A percentile compares a stretch with the other conserved stretches of the same genome.
phyloP scores from a whole-genome alignment of 1,140 invertebrate species.

The Drosophila kanapiae region DNA sequence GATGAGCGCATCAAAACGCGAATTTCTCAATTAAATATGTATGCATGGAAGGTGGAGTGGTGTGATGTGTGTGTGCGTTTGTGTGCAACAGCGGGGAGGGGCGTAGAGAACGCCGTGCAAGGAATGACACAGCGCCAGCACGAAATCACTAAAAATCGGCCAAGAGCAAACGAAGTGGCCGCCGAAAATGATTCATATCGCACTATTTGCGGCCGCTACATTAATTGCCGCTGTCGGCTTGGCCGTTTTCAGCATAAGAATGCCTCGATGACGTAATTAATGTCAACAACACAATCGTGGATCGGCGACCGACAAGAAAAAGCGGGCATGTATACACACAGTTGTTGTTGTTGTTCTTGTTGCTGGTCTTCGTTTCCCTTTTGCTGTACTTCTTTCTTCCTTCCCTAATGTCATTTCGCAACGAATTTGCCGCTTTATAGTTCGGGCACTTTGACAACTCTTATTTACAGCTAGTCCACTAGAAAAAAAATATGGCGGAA shows the following conservation, averaged over 20 bases:
- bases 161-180: constrained; percentile 64
- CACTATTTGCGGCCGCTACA: constrained; percentile 55
- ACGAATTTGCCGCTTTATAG: constrained; percentile 27
- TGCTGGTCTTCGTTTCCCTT: neutral
- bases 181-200: constrained; percentile 69
- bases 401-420: constrained; percentile 29
- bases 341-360: constrained; percentile 20
- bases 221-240: constrained; percentile 61
- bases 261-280: constrained; percentile 79
- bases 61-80: constrained; percentile 11
- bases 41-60: constrained; percentile 34
- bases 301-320: constrained; percentile 57
- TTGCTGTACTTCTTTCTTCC: constrained; percentile 41
- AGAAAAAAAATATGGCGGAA: constrained; percentile 78
- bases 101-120: constrained; percentile 25
- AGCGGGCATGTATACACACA: constrained; percentile 43
- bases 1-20: constrained; percentile 82
- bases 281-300: constrained; percentile 67
- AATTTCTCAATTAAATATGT: constrained; percentile 81
- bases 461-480: constrained; percentile 74
- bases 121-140: constrained; percentile 53
- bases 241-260: constrained; percentile 63
- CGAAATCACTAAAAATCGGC: constrained; percentile 42
- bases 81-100: constrained; percentile 22
- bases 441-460: constrained; percentile 66